phyloP scores from a whole-genome alignment of 2,113 vertebrate genomes.

The Panthera tigris region DNA sequence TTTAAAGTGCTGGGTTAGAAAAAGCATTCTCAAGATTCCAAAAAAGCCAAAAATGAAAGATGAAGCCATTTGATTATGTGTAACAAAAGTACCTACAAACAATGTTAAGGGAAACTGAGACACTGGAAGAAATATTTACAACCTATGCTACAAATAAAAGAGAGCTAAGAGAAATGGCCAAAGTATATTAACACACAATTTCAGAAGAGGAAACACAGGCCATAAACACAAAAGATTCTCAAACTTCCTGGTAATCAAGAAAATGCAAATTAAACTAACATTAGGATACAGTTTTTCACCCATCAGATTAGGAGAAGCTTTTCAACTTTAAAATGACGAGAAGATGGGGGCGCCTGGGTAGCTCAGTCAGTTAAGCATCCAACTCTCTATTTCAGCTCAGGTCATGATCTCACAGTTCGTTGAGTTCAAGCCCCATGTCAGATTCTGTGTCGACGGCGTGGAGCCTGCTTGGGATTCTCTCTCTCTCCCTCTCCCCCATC shows the following conservation, averaged over 20 bases:
- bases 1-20: not conserved
- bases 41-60: not conserved
- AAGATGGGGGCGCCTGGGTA: not conserved
- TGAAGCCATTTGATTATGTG: not conserved
- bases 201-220: not conserved
- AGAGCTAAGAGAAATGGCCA: not conserved
- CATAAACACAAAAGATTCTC: not conserved
- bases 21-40: conserved; percentile 12
- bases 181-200: conserved; percentile 7
- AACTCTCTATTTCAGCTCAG: not conserved
- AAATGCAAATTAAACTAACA: not conserved
- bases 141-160: not conserved
- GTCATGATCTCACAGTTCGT: not conserved
- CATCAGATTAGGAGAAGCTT: not conserved
- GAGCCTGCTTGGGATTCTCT: not conserved
- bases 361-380: not conserved
- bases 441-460: too few relatives aligned
- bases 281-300: not conserved
- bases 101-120: not conserved
- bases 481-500: not conserved
- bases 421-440: not conserved
- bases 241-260: not conserved
- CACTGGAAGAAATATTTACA: not conserved
- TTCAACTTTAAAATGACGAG: not conserved
- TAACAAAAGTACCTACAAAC: not conserved